Percentiles rank a stretch among this genome's conserved stretches.
phyloP scores from a whole-genome alignment of 2,797 vertebrate genomes.

The Enteromius viviparus region DNA sequence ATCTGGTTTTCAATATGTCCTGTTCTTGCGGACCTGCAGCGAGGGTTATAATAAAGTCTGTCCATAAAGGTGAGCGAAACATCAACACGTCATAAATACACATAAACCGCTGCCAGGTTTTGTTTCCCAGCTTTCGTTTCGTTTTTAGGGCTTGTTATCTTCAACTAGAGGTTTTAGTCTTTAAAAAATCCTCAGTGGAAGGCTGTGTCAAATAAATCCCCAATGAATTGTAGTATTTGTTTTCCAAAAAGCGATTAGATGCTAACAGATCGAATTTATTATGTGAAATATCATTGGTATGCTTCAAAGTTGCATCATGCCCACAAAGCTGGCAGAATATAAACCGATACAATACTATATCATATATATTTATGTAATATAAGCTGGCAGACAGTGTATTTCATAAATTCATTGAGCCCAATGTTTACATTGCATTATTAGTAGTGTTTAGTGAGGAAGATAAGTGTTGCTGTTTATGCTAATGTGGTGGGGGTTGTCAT shows the following conservation, averaged over 20 bases:
- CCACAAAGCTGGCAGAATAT: background rate
- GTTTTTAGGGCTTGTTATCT: background rate
- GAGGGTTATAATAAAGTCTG: constrained; percentile 72
- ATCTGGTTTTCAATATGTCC: constrained; percentile 69
- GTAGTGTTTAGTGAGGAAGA: background rate
- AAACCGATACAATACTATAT: no score
- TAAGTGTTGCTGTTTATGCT: background rate
- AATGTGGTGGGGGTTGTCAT: background rate
- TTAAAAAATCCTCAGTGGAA: background rate
- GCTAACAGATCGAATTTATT: no score
- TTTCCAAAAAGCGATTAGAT: background rate
- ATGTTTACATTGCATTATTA: background rate
- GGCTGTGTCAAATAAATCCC: no score
- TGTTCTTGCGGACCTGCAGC: constrained; percentile 76
- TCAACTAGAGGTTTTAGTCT: background rate
- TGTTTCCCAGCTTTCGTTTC: no score
- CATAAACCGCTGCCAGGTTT: background rate
- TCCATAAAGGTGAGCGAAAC: constrained; percentile 73
- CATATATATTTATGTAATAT: no score
- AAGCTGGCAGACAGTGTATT: background rate
- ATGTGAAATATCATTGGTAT: background rate
- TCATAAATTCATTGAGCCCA: background rate
- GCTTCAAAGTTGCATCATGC: background rate
- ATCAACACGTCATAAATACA: background rate
- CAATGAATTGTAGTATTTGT: background rate